phyloP scores from a whole-genome alignment of 2,797 vertebrate genomes.

The Paratrypauchen microcephalus region DNA sequence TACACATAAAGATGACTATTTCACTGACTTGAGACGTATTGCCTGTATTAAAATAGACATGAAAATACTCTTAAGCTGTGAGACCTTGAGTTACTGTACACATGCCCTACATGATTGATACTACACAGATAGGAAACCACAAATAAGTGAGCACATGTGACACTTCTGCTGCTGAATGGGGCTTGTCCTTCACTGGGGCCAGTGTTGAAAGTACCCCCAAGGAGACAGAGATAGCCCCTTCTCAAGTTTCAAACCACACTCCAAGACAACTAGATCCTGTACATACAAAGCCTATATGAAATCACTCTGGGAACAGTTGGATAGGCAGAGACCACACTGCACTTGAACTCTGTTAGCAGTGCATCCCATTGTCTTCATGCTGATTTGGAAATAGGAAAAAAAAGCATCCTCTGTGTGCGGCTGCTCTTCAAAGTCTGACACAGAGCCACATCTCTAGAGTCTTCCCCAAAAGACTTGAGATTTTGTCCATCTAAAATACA shows the following conservation, averaged over 20 bases:
- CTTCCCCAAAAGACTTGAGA: conserved; percentile 18
- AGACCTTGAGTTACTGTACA: conserved; percentile 8
- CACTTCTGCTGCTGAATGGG: conserved; percentile 5
- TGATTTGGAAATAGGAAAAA: conserved; percentile 18
- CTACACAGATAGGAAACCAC: conserved; percentile 5
- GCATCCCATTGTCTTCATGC: conserved; percentile 18
- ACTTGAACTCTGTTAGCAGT: conserved; percentile 39
- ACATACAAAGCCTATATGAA: conserved; percentile 9
- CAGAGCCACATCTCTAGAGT: conserved; percentile 16
- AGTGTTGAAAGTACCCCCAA: conserved; percentile 30
- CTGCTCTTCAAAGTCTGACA: conserved; percentile 26
- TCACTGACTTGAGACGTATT: not conserved
- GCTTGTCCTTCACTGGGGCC: conserved; percentile 32
- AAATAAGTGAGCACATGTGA: conserved; percentile 18
- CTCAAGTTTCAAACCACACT: conserved; percentile 9
- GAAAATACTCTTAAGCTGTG: not conserved
- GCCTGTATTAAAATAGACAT: conserved; percentile 2
- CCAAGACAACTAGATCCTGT: conserved; percentile 28
- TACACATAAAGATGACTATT: not conserved
- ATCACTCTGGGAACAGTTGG: conserved; percentile 14
- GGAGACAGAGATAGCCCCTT: conserved; percentile 26
- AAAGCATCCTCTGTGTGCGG: conserved; percentile 17
- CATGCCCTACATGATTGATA: not conserved
- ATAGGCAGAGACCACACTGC: conserved; percentile 29
- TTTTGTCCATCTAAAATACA: conserved; percentile 28